Evolutionary conservation across 2,888 invertebrate genomes (phyloP), one percentile per base, ranked within the genome.

Genomic region (Cryptus viduatorius): DNA sequence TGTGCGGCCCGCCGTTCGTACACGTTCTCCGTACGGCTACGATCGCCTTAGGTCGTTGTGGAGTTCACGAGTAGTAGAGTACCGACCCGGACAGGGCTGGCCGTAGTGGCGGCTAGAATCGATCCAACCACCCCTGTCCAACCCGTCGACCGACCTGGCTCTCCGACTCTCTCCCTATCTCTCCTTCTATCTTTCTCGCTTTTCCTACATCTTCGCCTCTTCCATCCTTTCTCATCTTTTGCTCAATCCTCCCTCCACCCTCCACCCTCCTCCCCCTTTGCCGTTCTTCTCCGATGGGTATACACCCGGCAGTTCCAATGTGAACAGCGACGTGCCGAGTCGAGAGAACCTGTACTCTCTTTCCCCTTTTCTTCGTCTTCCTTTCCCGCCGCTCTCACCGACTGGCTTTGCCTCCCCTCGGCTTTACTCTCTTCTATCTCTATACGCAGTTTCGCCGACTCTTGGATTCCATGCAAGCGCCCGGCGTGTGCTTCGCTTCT

Each of bases 21-120:
- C 61, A 31, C 61, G 61, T 29, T 61, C 24, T 24, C 19, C 61
- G 29, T 61, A 68, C 61, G 46, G 59, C 76, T 78, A 72, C 67
- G 77, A 82, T 82, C 81, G 82, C 84, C 86, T 86, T 84, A 82
- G 84, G 72, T 69, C 73, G 80, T 87, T 82, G 76, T 71, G 75
- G 84, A 83, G 86, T 87, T 87, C 78, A 84, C 84, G 83, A 76
- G 37, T 37, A 37, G 78, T 86, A 68, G 81, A 83, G 87, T 87
- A 86, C 86, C 87, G 79, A 86, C 86, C 88, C 85, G 88, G 87
- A 85, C 82, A 76, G 80, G 65, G 86, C 87, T 84, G 86, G 86
- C 73, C 86, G 86, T 88, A 87, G 86, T 89, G 59, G 82, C 61
- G 84, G 89, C 89, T 88, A 87, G 90, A 82, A 91, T 90, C 92